These are phyloP conservation scores for Mastigias papua DNA, from an alignment of 30 jellyfish, hydroid and myxozoan genomes.

Conservation along the genomic window DNA sequence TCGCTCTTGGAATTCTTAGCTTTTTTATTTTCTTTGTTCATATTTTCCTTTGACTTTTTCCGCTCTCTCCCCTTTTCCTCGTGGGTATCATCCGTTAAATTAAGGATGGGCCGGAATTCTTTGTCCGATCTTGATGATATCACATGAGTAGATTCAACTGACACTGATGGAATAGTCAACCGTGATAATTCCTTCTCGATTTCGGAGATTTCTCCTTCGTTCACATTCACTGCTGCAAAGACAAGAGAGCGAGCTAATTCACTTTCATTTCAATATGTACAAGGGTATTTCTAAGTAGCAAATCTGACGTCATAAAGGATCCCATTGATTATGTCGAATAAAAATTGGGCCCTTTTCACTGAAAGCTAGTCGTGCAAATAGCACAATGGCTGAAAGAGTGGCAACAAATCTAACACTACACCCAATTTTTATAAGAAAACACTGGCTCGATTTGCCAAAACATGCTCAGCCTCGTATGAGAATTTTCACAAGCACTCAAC, in stretches of 20 bases:
- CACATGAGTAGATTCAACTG: slow-evolving; percentile 28
- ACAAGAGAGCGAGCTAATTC: not conserved
- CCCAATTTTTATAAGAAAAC: too few relatives aligned
- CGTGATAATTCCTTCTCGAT: slow-evolving; percentile 24
- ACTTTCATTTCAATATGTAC: not conserved
- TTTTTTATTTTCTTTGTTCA: not conserved
- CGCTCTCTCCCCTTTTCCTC: slow-evolving; percentile 39
- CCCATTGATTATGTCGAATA: too few relatives aligned
- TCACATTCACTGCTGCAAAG: slow-evolving; percentile 1
- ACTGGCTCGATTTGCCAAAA: too few relatives aligned
- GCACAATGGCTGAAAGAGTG: too few relatives aligned
- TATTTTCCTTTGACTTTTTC: not conserved
- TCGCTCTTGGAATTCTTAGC: slow-evolving; percentile 2
- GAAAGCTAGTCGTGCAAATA: too few relatives aligned
- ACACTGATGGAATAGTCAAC: slow-evolving; percentile 19
- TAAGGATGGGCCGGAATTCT: slow-evolving; percentile 70
- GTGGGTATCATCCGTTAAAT: slow-evolving; percentile 47
- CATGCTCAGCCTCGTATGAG: too few relatives aligned
- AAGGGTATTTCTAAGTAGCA: not conserved
- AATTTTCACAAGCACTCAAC: too few relatives aligned
- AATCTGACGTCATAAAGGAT: slow-evolving; percentile 16
- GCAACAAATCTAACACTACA: too few relatives aligned
- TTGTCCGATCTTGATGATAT: slow-evolving; percentile 67
- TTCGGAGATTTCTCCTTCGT: slow-evolving; percentile 32
- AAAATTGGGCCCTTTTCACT: too few relatives aligned